These are phyloP conservation scores for Xiphorhynchus erythropygius DNA, from an alignment of 2,797 vertebrate species.

Conservation along the genomic window DNA sequence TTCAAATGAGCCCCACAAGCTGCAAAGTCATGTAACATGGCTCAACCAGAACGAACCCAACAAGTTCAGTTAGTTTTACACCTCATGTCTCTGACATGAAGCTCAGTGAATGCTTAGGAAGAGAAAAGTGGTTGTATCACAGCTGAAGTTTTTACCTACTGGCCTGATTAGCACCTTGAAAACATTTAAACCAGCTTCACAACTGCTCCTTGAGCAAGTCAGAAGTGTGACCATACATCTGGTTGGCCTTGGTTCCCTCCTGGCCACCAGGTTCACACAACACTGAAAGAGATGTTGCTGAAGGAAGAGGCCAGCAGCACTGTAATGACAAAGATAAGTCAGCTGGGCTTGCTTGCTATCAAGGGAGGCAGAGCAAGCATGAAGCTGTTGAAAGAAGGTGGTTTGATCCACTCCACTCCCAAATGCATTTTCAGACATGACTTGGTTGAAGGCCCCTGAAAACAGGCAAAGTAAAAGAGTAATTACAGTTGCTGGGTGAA, in stretches of 20 bases:
- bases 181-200: not conserved
- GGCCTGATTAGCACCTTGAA: not conserved
- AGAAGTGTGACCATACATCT: not conserved
- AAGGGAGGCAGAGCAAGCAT: not conserved
- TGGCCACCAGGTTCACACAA: not conserved
- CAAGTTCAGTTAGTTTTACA: not conserved
- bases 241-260: not conserved
- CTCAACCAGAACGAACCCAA: rapidly evolving
- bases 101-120: not conserved
- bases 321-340: not conserved
- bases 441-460: not conserved
- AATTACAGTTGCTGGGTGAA: not conserved
- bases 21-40: not conserved
- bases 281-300: not conserved
- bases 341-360: not conserved
- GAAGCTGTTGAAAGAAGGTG: not conserved
- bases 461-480: not conserved
- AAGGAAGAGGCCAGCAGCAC: not conserved
- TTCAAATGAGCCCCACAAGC: not conserved
- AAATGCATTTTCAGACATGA: not conserved
- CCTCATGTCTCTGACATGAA: not conserved
- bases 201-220: not conserved
- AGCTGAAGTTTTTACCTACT: not conserved
- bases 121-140: not conserved
- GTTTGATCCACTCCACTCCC: not conserved